These are phyloP conservation scores for Pocillopora grandis DNA, from an alignment of 92 coral and sea anemone genomes.

Conservation along the genomic window DNA sequence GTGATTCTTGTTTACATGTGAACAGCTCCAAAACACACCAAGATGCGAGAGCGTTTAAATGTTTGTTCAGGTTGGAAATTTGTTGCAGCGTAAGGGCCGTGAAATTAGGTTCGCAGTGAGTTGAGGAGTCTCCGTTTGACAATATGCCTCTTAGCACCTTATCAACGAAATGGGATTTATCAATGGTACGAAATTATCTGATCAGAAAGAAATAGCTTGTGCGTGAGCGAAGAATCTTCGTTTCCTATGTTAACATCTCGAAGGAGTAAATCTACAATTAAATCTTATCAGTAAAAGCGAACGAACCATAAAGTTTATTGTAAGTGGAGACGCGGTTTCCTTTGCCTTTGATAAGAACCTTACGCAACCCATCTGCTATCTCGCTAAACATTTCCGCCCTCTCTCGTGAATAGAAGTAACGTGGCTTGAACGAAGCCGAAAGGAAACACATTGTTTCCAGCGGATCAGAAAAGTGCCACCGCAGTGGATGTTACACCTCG, in stretches of 20 bases:
- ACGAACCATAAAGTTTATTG: background rate
- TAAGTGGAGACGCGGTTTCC: background rate
- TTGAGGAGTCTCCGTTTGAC: background rate
- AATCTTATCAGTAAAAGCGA: background rate
- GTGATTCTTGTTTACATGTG: conserved; percentile 34
- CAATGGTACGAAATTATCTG: conserved; percentile 28
- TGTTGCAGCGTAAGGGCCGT: background rate
- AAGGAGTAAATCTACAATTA: conserved; percentile 7
- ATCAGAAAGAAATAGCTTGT: background rate
- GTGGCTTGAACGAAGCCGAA: background rate
- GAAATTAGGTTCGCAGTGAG: background rate
- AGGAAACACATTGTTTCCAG: background rate
- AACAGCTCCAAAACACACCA: background rate
- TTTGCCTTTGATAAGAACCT: background rate
- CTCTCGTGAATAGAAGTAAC: background rate
- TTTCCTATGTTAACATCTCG: background rate
- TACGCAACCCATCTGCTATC: background rate
- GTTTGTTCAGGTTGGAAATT: conserved; percentile 11
- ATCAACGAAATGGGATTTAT: conserved; percentile 36
- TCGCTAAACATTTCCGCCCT: background rate
- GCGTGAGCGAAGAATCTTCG: background rate
- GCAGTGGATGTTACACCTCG: background rate
- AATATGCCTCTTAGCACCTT: conserved; percentile 16
- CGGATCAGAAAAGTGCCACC: background rate
- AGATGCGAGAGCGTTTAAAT: background rate